These are phyloP conservation scores for Lepidocyrtinus sp. DNA, from an alignment of 2,888 invertebrate genomes.

Conservation along the genomic window DNA sequence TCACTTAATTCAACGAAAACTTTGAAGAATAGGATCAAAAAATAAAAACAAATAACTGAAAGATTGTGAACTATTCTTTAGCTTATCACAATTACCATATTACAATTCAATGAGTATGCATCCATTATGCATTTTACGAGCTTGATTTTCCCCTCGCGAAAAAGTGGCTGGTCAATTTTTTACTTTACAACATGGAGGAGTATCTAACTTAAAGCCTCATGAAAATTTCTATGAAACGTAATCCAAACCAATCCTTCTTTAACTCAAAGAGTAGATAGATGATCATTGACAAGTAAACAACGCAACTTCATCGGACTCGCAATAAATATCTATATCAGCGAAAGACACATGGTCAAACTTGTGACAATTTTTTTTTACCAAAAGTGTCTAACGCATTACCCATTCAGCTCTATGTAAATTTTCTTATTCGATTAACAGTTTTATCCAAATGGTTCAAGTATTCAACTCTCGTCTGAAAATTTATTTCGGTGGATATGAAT, in stretches of 20 bases:
- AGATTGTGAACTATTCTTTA: not conserved
- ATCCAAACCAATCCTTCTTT: too few species aligned
- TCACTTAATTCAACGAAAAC: too few species aligned
- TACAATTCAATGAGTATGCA: not conserved
- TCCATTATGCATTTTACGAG: constrained; percentile 52
- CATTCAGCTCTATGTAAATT: not conserved
- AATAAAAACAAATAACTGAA: not conserved
- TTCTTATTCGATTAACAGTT: constrained; percentile 16
- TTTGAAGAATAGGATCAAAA: too few species aligned
- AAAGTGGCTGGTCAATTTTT: not conserved
- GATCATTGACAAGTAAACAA: too few species aligned
- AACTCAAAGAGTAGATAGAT: too few species aligned
- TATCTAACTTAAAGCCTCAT: too few species aligned
- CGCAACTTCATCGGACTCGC: too few species aligned
- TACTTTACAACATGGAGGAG: too few species aligned
- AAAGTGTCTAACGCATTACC: constrained; percentile 22
- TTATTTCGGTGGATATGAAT: not conserved
- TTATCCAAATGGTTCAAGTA: too few species aligned
- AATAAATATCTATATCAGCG: constrained; percentile 47
- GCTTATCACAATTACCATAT: not conserved
- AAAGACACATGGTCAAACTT: constrained; percentile 29
- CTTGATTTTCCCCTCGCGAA: constrained; percentile 29
- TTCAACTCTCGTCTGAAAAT: too few species aligned
- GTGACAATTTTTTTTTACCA: constrained; percentile 51
- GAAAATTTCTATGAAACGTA: too few species aligned